Conservation (phyloP, 2,113 vertebrate species). For the Ia io region DNA sequence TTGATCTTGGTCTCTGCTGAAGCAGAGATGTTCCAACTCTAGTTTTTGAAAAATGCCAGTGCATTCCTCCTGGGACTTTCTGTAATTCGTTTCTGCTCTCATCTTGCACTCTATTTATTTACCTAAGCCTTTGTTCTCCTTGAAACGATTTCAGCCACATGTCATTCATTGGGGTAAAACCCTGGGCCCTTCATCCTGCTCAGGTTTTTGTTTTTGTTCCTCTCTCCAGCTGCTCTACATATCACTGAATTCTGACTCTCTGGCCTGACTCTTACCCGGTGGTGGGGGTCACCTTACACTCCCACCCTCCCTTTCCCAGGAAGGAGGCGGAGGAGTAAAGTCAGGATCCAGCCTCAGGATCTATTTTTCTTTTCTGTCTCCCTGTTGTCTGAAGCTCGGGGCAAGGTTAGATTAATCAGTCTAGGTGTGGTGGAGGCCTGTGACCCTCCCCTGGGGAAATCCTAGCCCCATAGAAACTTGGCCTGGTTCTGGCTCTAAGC, state of each 20-base stretch:
- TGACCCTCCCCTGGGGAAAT: slow-evolving; percentile 34
- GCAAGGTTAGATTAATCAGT: slow-evolving; percentile 43
- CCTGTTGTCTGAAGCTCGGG: slow-evolving; percentile 17
- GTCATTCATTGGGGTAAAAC: slow-evolving; percentile 45
- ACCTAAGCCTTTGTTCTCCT: slow-evolving; percentile 54
- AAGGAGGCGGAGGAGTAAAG: not conserved
- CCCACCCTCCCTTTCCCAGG: not conserved
- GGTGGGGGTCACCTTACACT: not conserved
- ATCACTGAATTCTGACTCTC: not conserved
- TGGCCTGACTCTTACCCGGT: not conserved
- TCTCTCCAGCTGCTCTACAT: slow-evolving; percentile 23
- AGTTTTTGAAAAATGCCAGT: not conserved
- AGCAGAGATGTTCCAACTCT: not conserved
- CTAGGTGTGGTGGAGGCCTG: not conserved
- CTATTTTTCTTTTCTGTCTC: slow-evolving; percentile 48
- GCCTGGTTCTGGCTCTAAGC: slow-evolving; percentile 32
- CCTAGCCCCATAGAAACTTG: slow-evolving; percentile 43
- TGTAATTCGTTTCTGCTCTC: slow-evolving; percentile 23
- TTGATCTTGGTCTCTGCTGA: not conserved
- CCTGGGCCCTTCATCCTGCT: not conserved
- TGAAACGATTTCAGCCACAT: slow-evolving; percentile 52
- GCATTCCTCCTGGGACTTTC: not conserved
- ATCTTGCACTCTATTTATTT: slow-evolving; percentile 53
- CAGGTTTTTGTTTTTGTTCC: not conserved
- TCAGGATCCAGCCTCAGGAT: not conserved